phyloP scores from a whole-genome alignment of 1,140 invertebrate genomes.

The Bombus difficillimus region DNA sequence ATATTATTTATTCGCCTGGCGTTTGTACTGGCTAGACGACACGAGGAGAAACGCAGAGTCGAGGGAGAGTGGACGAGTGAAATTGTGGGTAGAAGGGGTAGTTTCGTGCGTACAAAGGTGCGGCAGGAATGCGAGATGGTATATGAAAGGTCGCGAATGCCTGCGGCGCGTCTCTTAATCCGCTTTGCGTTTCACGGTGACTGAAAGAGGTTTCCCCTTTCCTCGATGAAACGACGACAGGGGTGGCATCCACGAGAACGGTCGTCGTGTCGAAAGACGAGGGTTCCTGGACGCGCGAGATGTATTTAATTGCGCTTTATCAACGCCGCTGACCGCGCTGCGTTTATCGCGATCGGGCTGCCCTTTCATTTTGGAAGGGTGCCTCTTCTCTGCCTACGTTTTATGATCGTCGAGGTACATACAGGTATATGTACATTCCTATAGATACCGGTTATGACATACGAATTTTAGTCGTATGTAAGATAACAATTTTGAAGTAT shows the following conservation, averaged over 20 bases:
- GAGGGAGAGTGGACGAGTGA: not conserved
- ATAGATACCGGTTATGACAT: not conserved
- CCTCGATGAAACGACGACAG: constrained; percentile 24
- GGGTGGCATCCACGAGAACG: not conserved
- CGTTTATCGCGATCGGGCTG: constrained; percentile 43
- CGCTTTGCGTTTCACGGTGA: constrained; percentile 59
- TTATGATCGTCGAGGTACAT: not conserved
- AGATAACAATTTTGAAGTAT: no score
- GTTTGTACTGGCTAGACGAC: not conserved
- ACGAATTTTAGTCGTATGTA: not conserved
- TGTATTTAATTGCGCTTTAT: constrained; percentile 63
- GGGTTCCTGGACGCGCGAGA: constrained; percentile 45
- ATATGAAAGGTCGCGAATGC: constrained; percentile 22
- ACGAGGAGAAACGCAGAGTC: not conserved
- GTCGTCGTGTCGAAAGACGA: constrained; percentile 42
- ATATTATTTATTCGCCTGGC: constrained; percentile 77
- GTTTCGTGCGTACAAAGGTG: constrained; percentile 2
- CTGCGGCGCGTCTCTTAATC: constrained; percentile 55
- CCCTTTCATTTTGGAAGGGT: constrained; percentile 28
- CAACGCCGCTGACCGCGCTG: constrained; percentile 36
- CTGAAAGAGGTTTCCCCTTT: constrained; percentile 54
- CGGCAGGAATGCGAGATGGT: constrained; percentile 20
- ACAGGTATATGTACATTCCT: not conserved
- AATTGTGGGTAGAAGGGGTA: not conserved
- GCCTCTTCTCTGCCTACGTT: not conserved